Base-by-base conservation (phyloP, 2,888 invertebrate species). In the Rhodophaea formosa region DNA sequence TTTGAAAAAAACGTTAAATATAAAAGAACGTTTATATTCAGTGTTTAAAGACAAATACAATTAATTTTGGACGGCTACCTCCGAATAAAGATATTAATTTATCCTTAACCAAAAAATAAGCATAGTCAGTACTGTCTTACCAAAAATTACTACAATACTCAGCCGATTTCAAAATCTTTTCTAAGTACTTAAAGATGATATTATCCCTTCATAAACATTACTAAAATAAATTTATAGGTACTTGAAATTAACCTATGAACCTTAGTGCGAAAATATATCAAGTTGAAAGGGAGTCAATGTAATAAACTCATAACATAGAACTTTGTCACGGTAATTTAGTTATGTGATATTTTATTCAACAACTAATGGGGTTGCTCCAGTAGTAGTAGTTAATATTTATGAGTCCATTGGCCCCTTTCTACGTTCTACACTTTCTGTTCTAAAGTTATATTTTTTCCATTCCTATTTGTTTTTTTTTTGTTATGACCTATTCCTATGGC, bases 91-190 rank as follows among this genome's bases (percentile, higher is more conserved):
- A n/a, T 12, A 12, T 39, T 39, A 0, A 39, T 5, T 12, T 1
- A 2, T 39, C 10, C 12, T 39, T 39, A 12, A 23, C 23, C 2
- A 23, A 23, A 39, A 39, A 8, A 12, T 39, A 30, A 47, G 14
- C 12, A 14, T 30, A 47, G 30, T 47, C 47, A 47, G 47, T 8
- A n/a, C 47, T 47, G 47, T 10, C 32, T 16, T 49, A 29, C 8
- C 45, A 46, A 23, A 23, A 46, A 29, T n/a, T 23, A 46, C 10
- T 23, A 30, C n/a, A 14, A 8, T 30, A n/a, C 49, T 32, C 32
- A 49, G 15, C 49, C 32, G 49, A 49, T 32, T 32, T 10, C 30
- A 46, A 46, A 49, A 47, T n/a, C 23, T 23, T 23, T 52, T 42
- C 43, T 29, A 53, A 32, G 1, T 32, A 30, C 30, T 32, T 35